These are phyloP conservation scores for Gymnoscelis rufifasciata DNA, from an alignment of 2,888 invertebrate species.

Conservation along the genomic window DNA sequence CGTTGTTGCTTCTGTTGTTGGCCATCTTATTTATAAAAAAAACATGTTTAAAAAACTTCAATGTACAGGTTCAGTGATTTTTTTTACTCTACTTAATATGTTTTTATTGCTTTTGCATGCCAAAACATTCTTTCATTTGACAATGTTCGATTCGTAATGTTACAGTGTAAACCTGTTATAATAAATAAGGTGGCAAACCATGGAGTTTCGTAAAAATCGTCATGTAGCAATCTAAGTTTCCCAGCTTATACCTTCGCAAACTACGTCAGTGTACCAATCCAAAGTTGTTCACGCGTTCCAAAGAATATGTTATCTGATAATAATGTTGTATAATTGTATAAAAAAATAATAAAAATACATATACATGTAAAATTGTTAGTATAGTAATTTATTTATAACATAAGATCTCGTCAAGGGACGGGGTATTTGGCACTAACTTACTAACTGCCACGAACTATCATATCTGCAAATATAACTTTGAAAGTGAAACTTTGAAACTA, in stretches of 20 bases:
- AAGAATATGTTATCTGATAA: slow-evolving; percentile 72
- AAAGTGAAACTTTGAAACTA: slow-evolving; percentile 68
- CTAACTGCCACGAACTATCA: slow-evolving; percentile 44
- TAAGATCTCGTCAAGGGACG: slow-evolving; percentile 72
- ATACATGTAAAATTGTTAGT: slow-evolving; percentile 73
- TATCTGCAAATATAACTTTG: slow-evolving; percentile 42
- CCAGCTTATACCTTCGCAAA: slow-evolving; percentile 12
- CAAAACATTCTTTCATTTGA: no score
- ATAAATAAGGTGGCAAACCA: no score
- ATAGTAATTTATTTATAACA: slow-evolving; percentile 73
- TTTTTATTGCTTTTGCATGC: no score
- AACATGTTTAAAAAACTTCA: no score
- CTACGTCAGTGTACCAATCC: slow-evolving; percentile 52
- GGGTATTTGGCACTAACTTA: slow-evolving; percentile 51
- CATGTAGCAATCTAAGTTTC: slow-evolving; percentile 11
- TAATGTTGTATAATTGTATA: slow-evolving; percentile 76
- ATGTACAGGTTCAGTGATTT: no score
- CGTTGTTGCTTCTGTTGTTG: slow-evolving; percentile 3
- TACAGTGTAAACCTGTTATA: no score
- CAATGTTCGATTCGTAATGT: no score
- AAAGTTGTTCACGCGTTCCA: slow-evolving; percentile 74
- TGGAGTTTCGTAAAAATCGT: neutral
- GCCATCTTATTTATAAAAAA: neutral
- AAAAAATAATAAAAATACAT: slow-evolving; percentile 68
- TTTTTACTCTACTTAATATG: no score